These are phyloP conservation scores for Gymnopithys bicolor DNA, from an alignment of 2,797 vertebrate species.

Conservation along the genomic window DNA sequence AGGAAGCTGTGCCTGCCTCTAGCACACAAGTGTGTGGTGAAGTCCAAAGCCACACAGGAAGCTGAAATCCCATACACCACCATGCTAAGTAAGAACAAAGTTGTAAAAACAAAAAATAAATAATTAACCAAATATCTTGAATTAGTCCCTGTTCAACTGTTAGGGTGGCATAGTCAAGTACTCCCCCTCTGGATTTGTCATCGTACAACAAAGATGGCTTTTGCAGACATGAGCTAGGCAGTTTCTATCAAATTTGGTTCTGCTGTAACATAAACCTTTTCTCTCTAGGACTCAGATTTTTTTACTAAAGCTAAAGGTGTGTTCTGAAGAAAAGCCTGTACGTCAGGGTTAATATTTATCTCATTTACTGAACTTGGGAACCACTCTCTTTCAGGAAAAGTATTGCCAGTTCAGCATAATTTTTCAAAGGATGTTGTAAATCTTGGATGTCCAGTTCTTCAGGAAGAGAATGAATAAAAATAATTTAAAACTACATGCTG, in stretches of 20 bases:
- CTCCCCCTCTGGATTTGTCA: neutral
- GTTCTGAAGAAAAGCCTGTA: neutral
- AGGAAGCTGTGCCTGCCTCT: neutral
- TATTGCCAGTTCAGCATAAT: neutral
- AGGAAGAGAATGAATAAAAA: neutral
- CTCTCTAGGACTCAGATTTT: neutral
- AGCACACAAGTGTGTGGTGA: neutral
- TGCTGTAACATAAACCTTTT: neutral
- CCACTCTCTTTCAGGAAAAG: neutral
- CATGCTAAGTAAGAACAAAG: neutral
- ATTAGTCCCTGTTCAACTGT: neutral
- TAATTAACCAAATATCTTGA: fast-evolving
- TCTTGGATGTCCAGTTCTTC: constrained; percentile 2
- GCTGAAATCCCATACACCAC: neutral
- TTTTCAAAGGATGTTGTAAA: neutral
- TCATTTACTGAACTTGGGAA: neutral
- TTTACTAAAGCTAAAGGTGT: neutral
- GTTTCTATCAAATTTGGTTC: neutral
- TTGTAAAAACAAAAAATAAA: neutral
- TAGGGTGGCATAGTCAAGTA: no score
- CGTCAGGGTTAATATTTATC: neutral
- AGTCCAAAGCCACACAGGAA: neutral
- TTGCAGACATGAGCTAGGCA: neutral
- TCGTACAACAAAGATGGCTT: neutral
- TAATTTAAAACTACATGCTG: neutral